Base-by-base conservation (phyloP, 2,797 vertebrate genomes). In the Philypnodon macrostomus region DNA sequence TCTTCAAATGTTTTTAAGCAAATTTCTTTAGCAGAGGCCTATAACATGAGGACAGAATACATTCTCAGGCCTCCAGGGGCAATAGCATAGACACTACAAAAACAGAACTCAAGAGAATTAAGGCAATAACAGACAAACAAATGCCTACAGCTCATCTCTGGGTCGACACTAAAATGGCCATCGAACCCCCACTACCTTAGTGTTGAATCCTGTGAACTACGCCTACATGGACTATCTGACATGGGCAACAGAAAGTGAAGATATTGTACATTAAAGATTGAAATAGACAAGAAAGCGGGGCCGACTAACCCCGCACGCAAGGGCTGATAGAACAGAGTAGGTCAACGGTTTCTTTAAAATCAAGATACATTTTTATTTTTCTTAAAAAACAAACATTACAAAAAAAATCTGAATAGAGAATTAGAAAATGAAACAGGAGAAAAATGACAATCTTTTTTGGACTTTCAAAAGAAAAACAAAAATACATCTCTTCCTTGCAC, bases 311-410 rank as follows among this genome's bases (percentile, higher is more conserved):
- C 33, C 29, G 26, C 27, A 40, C 48, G 1, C 59, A 61, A 64
- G 68, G 67, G 44, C 45, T 55, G 49, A 30, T 56, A 72, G 66
- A 83, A 87, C 79, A 90, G 78, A 89, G 64, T 75, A 53, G 76
- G 58, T 64, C 79, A 3, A 67, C 57, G 57, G 66, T 75, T 81
- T 88, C 79, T 90, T 91, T 90, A 86, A 91, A 90, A 91, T 88
- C 88, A 91, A 86, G 87, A 90, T 90, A 91, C 87, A 89, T 90
- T 91, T 38, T 91, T 90, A 87, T 87, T 90, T 89, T 90, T 88
- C 84, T 87, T 90, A 90, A 91, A 90, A 90, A 92, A 90, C 81
- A 90, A 89, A 89, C 88, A 88, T 89, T 89, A 91, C 86, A 90
- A 87, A 90, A 90, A 87, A 90, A 89, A 81, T 86, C 73, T 80